A percentile compares a stretch with the other conserved stretches of the same genome.
Evolutionary conservation across 2,888 invertebrate species (phyloP).

Genomic region (Aleiodes leptofemur): DNA sequence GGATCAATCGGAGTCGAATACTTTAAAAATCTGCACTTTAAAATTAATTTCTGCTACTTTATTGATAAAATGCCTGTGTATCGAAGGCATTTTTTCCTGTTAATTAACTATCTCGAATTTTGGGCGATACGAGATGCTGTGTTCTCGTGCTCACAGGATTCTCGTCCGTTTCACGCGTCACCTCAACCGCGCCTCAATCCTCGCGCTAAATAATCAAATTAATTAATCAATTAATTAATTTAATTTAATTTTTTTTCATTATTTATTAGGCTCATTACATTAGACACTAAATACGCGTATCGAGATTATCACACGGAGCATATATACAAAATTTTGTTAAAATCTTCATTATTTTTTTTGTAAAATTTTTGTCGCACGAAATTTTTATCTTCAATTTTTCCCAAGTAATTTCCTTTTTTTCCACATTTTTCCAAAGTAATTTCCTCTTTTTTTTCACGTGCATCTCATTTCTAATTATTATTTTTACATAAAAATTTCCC

Average conservation of each 20-base stretch:
- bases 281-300: slow-evolving; percentile 45
- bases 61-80: no score
- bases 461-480: slow-evolving; percentile 38
- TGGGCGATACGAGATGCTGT: no score
- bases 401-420: neutral
- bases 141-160: slow-evolving; percentile 55
- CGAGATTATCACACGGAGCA: slow-evolving; percentile 42
- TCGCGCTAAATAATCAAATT: slow-evolving; percentile 41
- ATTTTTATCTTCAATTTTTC: neutral
- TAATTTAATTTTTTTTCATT: slow-evolving; percentile 25
- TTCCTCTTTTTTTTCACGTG: slow-evolving; percentile 13
- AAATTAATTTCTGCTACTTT: no score
- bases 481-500: slow-evolving; percentile 50
- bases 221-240: slow-evolving; percentile 9
- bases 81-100: neutral
- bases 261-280: slow-evolving; percentile 42
- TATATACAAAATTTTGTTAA: slow-evolving; percentile 37
- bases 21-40: no score
- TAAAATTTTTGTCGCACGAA: slow-evolving; percentile 17
- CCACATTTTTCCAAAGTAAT: neutral
- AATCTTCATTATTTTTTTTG: slow-evolving; percentile 35
- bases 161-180: slow-evolving; percentile 57
- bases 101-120: slow-evolving; percentile 27
- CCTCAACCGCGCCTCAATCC: slow-evolving; percentile 66
- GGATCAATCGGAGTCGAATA: neutral